Percentiles rank a stretch among this genome's conserved stretches.
Evolutionary conservation across 2,113 vertebrate genomes (phyloP).

Genomic region (Connochaetes taurinus): DNA sequence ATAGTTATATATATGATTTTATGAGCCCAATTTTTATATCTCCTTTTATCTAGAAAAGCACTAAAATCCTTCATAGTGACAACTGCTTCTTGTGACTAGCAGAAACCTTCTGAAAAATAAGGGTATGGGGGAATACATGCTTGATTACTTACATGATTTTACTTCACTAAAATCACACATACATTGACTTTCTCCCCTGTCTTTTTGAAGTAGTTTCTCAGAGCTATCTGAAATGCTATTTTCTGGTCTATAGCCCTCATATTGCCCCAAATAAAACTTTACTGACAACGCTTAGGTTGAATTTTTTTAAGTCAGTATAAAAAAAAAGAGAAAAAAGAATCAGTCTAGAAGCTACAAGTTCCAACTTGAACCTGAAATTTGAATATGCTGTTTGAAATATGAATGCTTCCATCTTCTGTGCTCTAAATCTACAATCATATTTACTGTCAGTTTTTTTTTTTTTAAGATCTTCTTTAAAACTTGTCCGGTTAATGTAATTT

Average conservation of each 20-base stretch:
- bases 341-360: neutral
- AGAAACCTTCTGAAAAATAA: neutral
- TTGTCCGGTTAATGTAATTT: slow-evolving; percentile 17
- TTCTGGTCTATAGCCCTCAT: neutral
- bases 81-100: neutral
- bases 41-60: neutral
- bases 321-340: neutral
- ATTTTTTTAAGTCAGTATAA: neutral
- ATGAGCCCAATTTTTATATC: neutral
- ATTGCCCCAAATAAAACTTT: neutral
- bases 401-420: neutral
- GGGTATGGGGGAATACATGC: neutral
- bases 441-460: neutral
- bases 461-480: neutral
- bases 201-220: neutral
- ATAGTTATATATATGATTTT: neutral
- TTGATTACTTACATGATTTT: neutral
- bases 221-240: neutral
- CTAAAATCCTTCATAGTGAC: neutral
- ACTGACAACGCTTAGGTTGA: neutral
- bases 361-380: neutral
- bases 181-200: neutral
- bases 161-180: neutral
- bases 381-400: neutral
- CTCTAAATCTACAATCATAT: neutral